Evolutionary conservation across 2,113 vertebrate species (phyloP), one percentile per base, ranked within the genome.

Genomic region (Scopus umbretta): DNA sequence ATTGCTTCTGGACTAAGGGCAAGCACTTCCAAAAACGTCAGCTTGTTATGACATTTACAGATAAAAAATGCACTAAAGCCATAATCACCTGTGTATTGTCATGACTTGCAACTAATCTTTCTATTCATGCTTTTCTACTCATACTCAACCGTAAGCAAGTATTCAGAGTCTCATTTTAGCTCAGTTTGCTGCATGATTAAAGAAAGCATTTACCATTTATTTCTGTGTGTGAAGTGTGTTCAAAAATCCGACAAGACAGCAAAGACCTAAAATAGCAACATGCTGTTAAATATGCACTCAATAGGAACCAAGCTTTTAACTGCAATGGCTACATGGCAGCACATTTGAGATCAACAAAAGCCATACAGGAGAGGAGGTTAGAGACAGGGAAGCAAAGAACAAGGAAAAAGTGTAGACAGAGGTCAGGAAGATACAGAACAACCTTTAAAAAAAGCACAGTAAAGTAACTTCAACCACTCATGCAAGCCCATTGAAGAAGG

Each of bases 221-320:
- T 53, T 29, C 25, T 7, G 26, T 38, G 17, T 16, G 3, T 14
- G 6, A 42, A n/a, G 10, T 5, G 3, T 1, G 0, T 34, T 56
- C 29, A 56, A 87, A 87, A 84, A 63, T 40, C 32, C 36, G 27
- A 32, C 42, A 70, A 66, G n/a, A 36, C 14, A 47, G 40, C 4
- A 1, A 85, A 63, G 22, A 67, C 18, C 7, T 36, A 87, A 34
- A 73, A 7, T 9, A 84, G 55, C 26, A 72, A 65, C 6, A 8
- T 0, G 9, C 25, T 45, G 10, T 23, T 66, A 45, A 11, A 45
- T 0, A 30, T 4, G 3, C 22, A n/a, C 7, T 30, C 32, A 50
- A 36, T 0, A 34, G 40, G 43, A 83, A 20, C 29, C 11, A 32
- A 62, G 30, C 16, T 18, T 32, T 5, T 30, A 75, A 50, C 11